Base-by-base conservation (phyloP, 1,140 invertebrate species). In the Steinernema feltiae region DNA sequence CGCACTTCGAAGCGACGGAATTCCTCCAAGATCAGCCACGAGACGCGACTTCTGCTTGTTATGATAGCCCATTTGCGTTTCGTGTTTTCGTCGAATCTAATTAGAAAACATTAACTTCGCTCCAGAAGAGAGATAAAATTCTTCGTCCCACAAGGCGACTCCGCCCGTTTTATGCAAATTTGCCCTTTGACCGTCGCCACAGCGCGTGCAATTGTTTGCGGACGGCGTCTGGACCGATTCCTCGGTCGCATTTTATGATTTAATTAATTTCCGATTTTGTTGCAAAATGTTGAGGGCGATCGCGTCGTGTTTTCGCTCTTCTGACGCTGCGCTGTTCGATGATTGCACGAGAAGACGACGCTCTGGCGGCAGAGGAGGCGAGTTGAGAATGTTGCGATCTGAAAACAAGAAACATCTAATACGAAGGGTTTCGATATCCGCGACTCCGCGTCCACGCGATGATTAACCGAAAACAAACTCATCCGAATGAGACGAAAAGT, bases 141-240 rank as follows among this genome's bases (percentile, higher is more conserved):
- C 18, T 7, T 7, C 7, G 18, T 41, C 7, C 7, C 35, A 7
- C 18, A 7, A 18, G 18, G 18, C 7, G 35, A 18, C 35, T 7
- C 35, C 35, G 35, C 35, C 35, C 35, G 35, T 41, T 41, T 41
- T 41, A 41, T 63, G 53, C 53, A 63, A 63, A 63, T 63, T 63
- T 27, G 53, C 35, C 35, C 35, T 41, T 41, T 63, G 53, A 27
- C 53, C 15, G 53, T 7, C 15, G 53, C 53, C 53, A 15, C 53
- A 63, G 53, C 7, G 53, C 7, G 24, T 21, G 53, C 15, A 21
- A 27, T 27, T 63, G 53, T 63, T 63, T 7, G 53, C 7, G 7
- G 53, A 63, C 53, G 53, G 15, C 53, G 3, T 27, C 15, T 27
- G 53, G 12, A 18, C 7, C 7, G 7, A 7, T 63, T 21, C 24